A percentile compares a stretch with the other conserved stretches of the same genome.
Conservation (phyloP, 2,888 invertebrate genomes). For the Corbicula japonica region DNA sequence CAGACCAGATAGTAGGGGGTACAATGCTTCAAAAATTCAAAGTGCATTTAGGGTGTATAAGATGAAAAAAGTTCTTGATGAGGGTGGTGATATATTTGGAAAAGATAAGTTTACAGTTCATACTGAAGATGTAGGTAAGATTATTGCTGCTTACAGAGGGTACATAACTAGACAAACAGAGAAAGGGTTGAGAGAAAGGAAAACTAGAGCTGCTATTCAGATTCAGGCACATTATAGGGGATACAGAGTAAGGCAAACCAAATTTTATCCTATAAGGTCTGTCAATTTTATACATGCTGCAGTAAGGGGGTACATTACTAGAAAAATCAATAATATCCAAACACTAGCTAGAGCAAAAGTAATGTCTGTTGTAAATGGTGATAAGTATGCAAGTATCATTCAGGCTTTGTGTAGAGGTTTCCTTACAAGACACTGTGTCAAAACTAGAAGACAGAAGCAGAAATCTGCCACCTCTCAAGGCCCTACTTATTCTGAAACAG, state of each 20-base stretch:
- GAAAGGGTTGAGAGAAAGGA: constrained; percentile 3
- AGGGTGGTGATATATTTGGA: constrained; percentile 13
- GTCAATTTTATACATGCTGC: constrained; percentile 44
- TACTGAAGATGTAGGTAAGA: constrained; percentile 2
- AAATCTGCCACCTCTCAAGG: constrained; percentile 51
- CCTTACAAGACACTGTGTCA: constrained; percentile 40
- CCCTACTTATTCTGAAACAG: constrained; percentile 23
- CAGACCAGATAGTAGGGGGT: constrained; percentile 27
- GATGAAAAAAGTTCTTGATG: constrained; percentile 27
- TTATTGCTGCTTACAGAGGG: constrained; percentile 37
- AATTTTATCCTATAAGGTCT: constrained; percentile 18
- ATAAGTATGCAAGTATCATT: constrained; percentile 53
- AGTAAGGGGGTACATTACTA: constrained; percentile 45
- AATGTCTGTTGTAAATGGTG: constrained; percentile 26
- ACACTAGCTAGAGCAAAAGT: constrained; percentile 10
- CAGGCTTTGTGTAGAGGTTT: constrained; percentile 58
- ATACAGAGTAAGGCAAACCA: constrained; percentile 35
- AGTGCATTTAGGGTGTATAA: constrained; percentile 38
- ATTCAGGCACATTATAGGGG: constrained; percentile 39
- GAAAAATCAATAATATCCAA: constrained; percentile 34
- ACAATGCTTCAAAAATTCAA: constrained; percentile 39
- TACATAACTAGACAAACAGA: constrained; percentile 24
- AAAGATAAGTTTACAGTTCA: background rate
- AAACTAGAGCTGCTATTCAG: constrained; percentile 21
- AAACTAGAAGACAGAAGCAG: background rate